A percentile compares a stretch with the other conserved stretches of the same genome.
Conservation (phyloP, 2,888 invertebrate species). For the Ophion ellenae region DNA sequence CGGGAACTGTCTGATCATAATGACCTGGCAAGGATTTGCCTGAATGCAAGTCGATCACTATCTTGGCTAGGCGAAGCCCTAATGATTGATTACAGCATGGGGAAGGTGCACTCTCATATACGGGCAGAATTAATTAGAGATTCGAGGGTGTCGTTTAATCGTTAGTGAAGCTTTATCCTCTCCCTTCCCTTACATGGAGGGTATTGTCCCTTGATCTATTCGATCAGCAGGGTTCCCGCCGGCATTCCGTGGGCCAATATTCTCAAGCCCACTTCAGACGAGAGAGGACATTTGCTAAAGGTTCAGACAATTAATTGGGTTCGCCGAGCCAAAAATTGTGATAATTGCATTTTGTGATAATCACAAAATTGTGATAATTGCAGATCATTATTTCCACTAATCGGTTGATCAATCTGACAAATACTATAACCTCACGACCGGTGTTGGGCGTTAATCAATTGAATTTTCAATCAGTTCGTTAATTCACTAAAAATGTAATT, state of each 20-base stretch:
- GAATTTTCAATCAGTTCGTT: too few species aligned
- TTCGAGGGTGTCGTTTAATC: background rate
- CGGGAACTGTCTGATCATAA: background rate
- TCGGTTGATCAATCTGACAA: too few species aligned
- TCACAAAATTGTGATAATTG: background rate
- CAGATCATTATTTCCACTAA: background rate
- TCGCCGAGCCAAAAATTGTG: background rate
- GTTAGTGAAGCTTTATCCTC: conserved; percentile 1
- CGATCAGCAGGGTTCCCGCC: background rate
- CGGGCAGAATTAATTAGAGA: conserved; percentile 18
- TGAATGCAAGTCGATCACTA: background rate
- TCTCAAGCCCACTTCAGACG: background rate
- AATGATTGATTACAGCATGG: conserved; percentile 23
- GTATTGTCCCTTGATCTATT: background rate
- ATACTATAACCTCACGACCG: too few species aligned
- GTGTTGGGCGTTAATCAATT: too few species aligned
- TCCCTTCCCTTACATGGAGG: background rate
- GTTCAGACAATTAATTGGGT: background rate
- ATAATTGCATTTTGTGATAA: too few species aligned
- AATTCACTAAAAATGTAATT: too few species aligned
- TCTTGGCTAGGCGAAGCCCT: background rate
- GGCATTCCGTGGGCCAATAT: background rate
- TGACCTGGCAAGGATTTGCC: background rate
- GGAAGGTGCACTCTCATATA: background rate
- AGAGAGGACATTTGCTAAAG: background rate